These are phyloP conservation scores for Phalacrocorax brasilianus DNA, from an alignment of 2,113 vertebrate species.

Conservation along the genomic window DNA sequence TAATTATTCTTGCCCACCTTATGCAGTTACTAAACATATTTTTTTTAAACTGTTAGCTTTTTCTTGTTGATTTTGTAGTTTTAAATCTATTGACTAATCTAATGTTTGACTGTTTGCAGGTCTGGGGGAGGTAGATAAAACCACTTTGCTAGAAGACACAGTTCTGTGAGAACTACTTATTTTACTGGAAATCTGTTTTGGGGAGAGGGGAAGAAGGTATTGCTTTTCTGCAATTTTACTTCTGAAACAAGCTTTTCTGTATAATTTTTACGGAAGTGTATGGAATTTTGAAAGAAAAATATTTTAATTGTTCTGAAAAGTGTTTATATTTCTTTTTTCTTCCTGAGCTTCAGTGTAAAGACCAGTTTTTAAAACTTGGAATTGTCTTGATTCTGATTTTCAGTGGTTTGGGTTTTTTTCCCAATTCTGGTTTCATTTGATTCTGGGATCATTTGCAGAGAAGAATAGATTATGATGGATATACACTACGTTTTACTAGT, in stretches of 20 bases:
- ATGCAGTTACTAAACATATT: neutral
- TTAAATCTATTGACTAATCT: neutral
- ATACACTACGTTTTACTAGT: rapidly evolving
- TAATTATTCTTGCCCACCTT: neutral
- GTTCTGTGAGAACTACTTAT: neutral
- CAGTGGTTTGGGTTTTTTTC: no score
- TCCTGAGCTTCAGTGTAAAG: rapidly evolving
- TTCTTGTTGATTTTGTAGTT: neutral
- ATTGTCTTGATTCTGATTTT: neutral
- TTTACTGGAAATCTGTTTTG: neutral
- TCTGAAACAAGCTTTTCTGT: neutral
- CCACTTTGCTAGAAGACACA: neutral
- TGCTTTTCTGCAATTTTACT: neutral
- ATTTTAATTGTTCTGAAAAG: neutral
- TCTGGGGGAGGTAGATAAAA: neutral
- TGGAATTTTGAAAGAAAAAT: neutral
- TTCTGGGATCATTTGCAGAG: neutral
- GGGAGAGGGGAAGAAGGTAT: rapidly evolving
- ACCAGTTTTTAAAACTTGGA: neutral
- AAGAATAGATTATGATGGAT: neutral
- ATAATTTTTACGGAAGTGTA: neutral
- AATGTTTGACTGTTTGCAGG: neutral
- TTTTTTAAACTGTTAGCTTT: neutral
- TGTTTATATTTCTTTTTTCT: neutral
- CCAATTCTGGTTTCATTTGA: no score